A percentile compares a stretch with the other conserved stretches of the same genome.
Evolutionary conservation across 2,113 vertebrate genomes (phyloP).

Genomic region (Pseudonaja textilis): DNA sequence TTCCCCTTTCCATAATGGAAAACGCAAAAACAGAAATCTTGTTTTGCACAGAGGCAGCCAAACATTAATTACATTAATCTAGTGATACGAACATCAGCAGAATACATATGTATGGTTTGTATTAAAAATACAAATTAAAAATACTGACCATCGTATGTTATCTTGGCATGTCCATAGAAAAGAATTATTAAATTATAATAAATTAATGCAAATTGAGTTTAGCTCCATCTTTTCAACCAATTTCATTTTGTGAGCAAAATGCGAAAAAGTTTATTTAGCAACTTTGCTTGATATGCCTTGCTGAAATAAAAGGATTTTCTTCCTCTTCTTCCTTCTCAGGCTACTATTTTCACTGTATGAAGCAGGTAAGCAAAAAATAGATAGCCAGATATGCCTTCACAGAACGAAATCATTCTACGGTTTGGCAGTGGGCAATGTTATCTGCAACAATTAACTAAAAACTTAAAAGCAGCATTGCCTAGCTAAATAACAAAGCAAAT

Average conservation of each 20-base stretch:
- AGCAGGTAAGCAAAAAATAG: neutral
- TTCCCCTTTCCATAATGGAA: constrained; percentile 77
- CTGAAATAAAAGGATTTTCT: neutral
- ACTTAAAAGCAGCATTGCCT: neutral
- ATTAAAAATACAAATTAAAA: neutral
- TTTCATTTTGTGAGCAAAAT: constrained; percentile 13
- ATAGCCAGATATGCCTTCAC: neutral
- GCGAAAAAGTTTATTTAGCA: neutral
- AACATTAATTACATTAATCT: neutral
- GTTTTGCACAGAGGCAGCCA: neutral
- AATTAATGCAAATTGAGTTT: constrained; percentile 14
- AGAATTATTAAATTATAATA: constrained; percentile 5
- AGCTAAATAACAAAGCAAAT: neutral
- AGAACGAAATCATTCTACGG: neutral
- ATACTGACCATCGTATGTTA: neutral
- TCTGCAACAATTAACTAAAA: neutral
- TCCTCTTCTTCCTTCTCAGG: neutral
- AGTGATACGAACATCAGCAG: neutral
- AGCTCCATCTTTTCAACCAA: constrained; percentile 14
- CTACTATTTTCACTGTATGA: neutral
- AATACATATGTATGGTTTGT: neutral
- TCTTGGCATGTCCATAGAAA: neutral
- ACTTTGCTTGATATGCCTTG: neutral
- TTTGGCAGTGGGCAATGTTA: neutral
- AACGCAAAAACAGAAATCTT: constrained; percentile 16